Evolutionary conservation across 2,797 vertebrate species (phyloP), one percentile per base, ranked within the genome.

Genomic region (Etheostoma perlongum): DNA sequence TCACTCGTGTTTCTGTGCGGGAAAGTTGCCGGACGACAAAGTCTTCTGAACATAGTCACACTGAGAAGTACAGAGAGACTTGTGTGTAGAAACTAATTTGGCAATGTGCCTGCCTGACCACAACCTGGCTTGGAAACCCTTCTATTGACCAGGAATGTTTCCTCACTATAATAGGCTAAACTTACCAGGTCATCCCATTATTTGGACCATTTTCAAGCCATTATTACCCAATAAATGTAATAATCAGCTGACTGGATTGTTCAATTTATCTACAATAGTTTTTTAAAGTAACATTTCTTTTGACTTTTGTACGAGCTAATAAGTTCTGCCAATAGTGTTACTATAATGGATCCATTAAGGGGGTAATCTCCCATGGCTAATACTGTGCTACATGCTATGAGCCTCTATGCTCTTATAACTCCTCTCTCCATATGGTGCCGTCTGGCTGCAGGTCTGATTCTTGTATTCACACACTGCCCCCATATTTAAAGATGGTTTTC

Each of bases 351-450:
- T 42, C 60, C 55, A 69, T 21, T 14, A 61, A 3, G n/a, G 49
- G 49, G 36, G 49, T 65, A 54, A 21, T 63, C 67, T 47, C 53
- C 58, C 5, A 3, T 33, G 60, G 72, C 51, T 76, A 21, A 73
- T 15, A n/a, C 40, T 51, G 8, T 16, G 53, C 53, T 67, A 49
- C 46, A 3, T n/a, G 67, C 65, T 63, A 0, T 21, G 18, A 74
- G 52, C 44, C 49, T 52, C 51, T 4, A 3, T 14, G 14, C 68
- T 64, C 64, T 8, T 49, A 3, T 23, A 36, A 60, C 66, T 54
- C 0, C 1, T 65, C 44, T 30, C 63, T 84, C 88, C 83, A 82
- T 89, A 83, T 89, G 87, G 70, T 4, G 16, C 72, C 14, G 49
- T 81, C 84, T 85, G 76, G 75, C 65, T 48, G 21, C 25, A 71